Evolutionary conservation across 2,797 vertebrate species (phyloP), one percentile per base, ranked within the genome.

Genomic region (Natrix natrix): DNA sequence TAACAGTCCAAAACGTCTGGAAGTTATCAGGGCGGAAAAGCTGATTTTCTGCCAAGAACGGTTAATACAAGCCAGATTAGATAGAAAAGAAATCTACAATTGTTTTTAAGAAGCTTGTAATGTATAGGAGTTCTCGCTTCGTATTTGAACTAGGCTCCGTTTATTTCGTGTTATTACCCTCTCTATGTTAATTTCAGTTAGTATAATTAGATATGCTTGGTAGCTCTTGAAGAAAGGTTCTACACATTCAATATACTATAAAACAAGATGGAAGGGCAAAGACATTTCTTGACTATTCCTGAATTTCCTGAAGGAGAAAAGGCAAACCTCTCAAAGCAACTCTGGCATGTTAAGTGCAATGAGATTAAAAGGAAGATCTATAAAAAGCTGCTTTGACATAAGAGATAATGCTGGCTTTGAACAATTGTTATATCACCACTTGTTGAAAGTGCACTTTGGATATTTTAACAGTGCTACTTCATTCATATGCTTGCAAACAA

Each of bases 341-440:
- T 26, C 63, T 61, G 17, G 14, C 74, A 55, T 89, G 90, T 2
- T 0, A 95, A 93, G 90, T 94, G 95, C 88, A 89, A 89, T 63
- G 90, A 90, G 92, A 93, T 94, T 94, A 95, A 92, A 89, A 61
- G n/a, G 43, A 63, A 74, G 28, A 88, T 95, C 92, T 92, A 89
- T 91, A 95, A 96, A 96, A 89, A 96, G 93, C 54, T 61, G 43
- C 37, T 22, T 10, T 96, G 95, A 95, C 88, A 94, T 61, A 94
- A 94, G 5, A 94, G 91, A 97, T 95, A 96, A 94, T 92, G 93
- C 57, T 91, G 94, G 26, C 90, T 96, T 90, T 91, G 0, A 0
- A 94, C 87, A 55, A 90, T 88, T 92, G 28, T 78, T 48, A 43
- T 59, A 90, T 90, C 89, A 48, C 63, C 1, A 61, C 37, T 17